Conservation (phyloP, 1,140 invertebrate genomes). For the Macrotrachela quadricornifera region DNA sequence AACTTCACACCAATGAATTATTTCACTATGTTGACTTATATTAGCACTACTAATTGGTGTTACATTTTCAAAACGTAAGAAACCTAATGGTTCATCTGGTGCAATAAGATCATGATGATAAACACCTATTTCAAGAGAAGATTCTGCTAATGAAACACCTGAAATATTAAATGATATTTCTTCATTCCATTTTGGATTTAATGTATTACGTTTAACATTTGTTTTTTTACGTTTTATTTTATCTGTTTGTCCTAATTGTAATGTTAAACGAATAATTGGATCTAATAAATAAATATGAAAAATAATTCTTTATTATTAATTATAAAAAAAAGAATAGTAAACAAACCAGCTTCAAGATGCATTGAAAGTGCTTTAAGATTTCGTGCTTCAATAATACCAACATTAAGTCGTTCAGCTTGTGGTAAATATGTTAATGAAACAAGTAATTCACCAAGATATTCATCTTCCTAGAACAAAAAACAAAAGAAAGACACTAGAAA, state of each 20-base stretch:
- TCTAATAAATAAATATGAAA: not conserved
- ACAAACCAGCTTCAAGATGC: too few species aligned
- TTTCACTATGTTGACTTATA: too few species aligned
- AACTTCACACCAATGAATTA: too few species aligned
- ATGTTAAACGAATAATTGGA: too few species aligned
- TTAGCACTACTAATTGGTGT: too few species aligned
- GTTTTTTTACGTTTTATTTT: constrained; percentile 22
- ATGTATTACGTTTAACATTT: constrained; percentile 14
- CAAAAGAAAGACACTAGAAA: too few species aligned
- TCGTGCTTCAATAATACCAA: not conserved
- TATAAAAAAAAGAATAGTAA: not conserved
- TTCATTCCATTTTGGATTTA: constrained; percentile 20
- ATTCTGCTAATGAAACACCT: constrained; percentile 18
- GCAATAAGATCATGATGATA: constrained; percentile 20
- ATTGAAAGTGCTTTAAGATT: not conserved
- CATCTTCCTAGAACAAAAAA: too few species aligned
- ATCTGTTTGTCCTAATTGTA: constrained; percentile 15
- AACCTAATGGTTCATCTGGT: constrained; percentile 17
- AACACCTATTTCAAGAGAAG: constrained; percentile 17
- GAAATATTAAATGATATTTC: constrained; percentile 18
- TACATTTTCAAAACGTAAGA: too few species aligned
- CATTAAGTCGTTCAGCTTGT: not conserved
- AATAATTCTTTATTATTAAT: not conserved
- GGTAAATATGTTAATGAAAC: not conserved
- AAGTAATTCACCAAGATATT: not conserved